Base-by-base conservation (phyloP, 1,140 invertebrate species). In the Cecropterus lyciades region DNA sequence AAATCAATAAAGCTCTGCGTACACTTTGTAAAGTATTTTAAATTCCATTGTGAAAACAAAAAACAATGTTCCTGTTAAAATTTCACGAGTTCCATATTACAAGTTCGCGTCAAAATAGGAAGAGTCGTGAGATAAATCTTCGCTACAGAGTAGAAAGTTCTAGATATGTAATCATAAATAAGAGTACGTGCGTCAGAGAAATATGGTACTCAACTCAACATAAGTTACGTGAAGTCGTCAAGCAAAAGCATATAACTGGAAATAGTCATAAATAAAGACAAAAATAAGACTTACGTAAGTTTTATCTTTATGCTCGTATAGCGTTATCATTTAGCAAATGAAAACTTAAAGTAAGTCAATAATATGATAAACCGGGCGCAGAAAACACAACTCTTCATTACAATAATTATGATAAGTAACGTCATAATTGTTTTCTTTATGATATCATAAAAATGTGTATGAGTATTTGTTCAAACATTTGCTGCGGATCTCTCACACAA, bases 361-460 rank as follows among this genome's bases (percentile, higher is more conserved):
- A 64, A 27, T 7, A 45, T 15, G 60, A 64, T 64, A 64, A 64
- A 43, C 49, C 20, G 15, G 20, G 30, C 24, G 20, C 30, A 63
- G 59, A 63, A 63, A 63, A 63, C 46, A 59, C 10, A 17, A 14
- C 17, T 24, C 15, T 52, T 49, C 37, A 51, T 51, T 63, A 63
- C 17, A 52, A 24, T 52, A 42, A 63, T 42, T 52, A n/a, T 51
- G 48, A 63, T 51, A 42, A 52, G 45, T 30, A 33, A 56, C 20
- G 42, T 37, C 45, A 64, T 16, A 16, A 64, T 57, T 66, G 69
- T 75, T 75, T 70, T 69, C 59, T 65, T 69, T 64, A 27, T 64
- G 69, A 71, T 70, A 63, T 42, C 9, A 48, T 37, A 20, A 43
- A 43, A n/a, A n/a, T 40, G 37, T 40, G 37, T 13, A 51, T 14